These are phyloP conservation scores for Chiloscyllium punctatum DNA, from an alignment of 2,797 vertebrate species.

Conservation along the genomic window DNA sequence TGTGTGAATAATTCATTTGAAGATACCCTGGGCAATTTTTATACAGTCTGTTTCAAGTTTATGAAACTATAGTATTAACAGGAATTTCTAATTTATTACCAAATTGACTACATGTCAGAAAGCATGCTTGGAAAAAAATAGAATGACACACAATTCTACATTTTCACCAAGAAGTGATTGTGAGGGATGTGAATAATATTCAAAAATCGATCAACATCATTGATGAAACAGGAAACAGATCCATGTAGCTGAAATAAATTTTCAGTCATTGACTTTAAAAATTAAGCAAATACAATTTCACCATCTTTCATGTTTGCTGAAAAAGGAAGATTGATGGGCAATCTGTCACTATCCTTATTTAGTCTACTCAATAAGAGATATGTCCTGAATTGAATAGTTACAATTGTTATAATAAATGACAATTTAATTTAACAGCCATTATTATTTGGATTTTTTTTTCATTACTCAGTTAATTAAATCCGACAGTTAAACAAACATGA, in stretches of 20 bases:
- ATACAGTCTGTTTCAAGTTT: neutral
- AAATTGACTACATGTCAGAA: neutral
- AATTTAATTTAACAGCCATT: neutral
- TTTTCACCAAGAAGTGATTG: neutral
- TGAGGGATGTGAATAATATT: neutral
- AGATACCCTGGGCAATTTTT: neutral
- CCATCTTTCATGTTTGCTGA: neutral
- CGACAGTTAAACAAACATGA: neutral
- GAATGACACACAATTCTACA: neutral
- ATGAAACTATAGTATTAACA: neutral
- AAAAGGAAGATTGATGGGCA: neutral
- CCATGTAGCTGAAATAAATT: neutral
- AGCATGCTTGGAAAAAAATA: neutral
- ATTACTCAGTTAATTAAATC: neutral
- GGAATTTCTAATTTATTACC: neutral
- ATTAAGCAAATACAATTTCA: neutral
- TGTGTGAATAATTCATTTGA: neutral
- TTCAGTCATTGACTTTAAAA: neutral
- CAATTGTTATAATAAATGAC: neutral
- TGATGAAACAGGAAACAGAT: neutral
- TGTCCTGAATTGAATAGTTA: neutral
- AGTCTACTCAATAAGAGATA: neutral
- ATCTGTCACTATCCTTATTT: neutral
- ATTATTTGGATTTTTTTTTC: neutral
- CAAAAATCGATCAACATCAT: neutral